A percentile compares a stretch with the other conserved stretches of the same genome.
These are phyloP conservation scores for Andrena flavipes DNA, from an alignment of 2,888 invertebrate species.

Conservation along the genomic window DNA sequence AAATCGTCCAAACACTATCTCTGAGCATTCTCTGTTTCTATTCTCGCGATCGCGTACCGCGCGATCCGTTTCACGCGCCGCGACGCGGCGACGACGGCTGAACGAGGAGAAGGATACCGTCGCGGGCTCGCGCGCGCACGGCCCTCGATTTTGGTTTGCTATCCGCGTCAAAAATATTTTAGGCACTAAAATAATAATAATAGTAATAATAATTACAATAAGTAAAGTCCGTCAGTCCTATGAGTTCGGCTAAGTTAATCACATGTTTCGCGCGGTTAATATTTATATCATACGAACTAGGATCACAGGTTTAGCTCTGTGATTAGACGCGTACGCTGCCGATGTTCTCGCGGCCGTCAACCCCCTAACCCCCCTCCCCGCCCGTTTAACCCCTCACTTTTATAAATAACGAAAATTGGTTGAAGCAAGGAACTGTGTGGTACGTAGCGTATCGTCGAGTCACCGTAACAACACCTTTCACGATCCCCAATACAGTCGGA, in stretches of 20 bases:
- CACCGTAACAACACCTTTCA: conserved; percentile 18
- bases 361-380: conserved; percentile 4
- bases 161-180: conserved; percentile 63
- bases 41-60: conserved; percentile 3
- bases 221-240: conserved; percentile 82
- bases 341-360: conserved; percentile 50
- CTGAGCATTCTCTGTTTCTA: conserved; percentile 74
- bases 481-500: not conserved
- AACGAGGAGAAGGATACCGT: conserved; percentile 30
- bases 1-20: conserved; percentile 53
- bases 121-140: conserved; percentile 15
- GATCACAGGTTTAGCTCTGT: conserved; percentile 75
- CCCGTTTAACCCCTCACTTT: conserved; percentile 29
- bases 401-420: conserved; percentile 78
- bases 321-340: conserved; percentile 62
- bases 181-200: conserved; percentile 73
- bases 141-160: conserved; percentile 36
- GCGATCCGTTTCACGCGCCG: conserved; percentile 9
- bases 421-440: conserved; percentile 81
- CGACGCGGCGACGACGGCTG: conserved; percentile 4
- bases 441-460: conserved; percentile 61
- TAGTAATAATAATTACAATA: conserved; percentile 59
- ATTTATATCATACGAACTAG: conserved; percentile 63
- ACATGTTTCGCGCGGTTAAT: conserved; percentile 73
- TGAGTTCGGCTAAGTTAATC: conserved; percentile 80